Evolutionary conservation across 2,113 vertebrate genomes (phyloP).

Genomic region (Eudyptes chrysolophus): DNA sequence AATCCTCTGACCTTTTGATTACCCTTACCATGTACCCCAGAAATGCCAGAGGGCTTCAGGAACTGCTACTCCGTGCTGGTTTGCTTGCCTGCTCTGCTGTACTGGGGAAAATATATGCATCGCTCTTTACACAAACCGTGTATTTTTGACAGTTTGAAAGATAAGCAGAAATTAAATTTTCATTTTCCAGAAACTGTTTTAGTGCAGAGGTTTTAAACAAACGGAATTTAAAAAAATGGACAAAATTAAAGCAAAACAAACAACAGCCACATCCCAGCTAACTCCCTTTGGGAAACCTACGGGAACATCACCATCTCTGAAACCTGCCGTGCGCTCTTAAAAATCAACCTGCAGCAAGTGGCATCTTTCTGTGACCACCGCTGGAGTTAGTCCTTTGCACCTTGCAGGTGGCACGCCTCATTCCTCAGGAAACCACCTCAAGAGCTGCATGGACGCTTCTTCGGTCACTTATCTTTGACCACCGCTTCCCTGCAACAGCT

Average conservation of each 20-base stretch:
- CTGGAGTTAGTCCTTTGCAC: background rate
- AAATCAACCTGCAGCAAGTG: background rate
- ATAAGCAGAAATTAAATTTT: background rate
- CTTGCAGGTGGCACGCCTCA: background rate
- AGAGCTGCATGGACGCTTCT: background rate
- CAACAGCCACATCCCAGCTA: background rate
- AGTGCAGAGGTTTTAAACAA: background rate
- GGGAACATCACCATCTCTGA: fast-evolving
- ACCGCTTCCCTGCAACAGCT: background rate
- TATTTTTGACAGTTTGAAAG: background rate
- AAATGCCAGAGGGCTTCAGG: background rate
- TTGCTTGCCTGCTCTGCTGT: background rate
- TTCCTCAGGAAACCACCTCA: background rate
- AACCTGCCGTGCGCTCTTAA: background rate
- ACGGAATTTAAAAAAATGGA: fast-evolving
- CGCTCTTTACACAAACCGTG: background rate
- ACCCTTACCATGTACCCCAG: background rate
- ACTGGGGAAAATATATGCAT: background rate
- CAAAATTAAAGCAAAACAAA: background rate
- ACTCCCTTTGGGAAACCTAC: background rate
- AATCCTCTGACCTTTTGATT: background rate
- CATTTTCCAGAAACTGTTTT: background rate
- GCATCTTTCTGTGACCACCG: background rate
- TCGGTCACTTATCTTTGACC: background rate
- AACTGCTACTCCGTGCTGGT: background rate